Base-by-base conservation (phyloP, 1,140 invertebrate genomes). In the Oscheius sp. region DNA sequence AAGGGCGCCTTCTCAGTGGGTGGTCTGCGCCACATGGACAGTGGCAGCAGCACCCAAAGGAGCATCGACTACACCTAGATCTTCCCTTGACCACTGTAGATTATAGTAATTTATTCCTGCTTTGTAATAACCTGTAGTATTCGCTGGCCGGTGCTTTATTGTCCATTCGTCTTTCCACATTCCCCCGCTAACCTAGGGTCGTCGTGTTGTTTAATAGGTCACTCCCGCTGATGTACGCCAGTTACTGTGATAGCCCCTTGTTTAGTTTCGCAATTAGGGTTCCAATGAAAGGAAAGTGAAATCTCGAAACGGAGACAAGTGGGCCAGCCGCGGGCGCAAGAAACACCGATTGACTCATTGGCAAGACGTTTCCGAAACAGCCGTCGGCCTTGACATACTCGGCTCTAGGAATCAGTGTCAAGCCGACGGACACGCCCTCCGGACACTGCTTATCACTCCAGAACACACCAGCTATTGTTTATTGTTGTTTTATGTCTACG, bases 21-120 rank as follows among this genome's bases (percentile, higher is more conserved):
- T 23, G 69, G 69, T 35, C 46, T 71, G 13, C 59, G 69, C n/a
- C 69, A 71, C 38, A 71, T 71, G 69, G 69, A 71, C 34, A 71
- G 69, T 52, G 69, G 59, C 32, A 58, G 69, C 20, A 71, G 69
- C 61, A 71, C 59, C 38, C 45, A 71, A n/a, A 29, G 61, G 20
- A 63, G 36, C 31, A 13, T 63, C 23, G 49, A 55, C 23, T 55
- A 55, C 49, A 20, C 49, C 7, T 55, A 23, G 23, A 4, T 20
- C 7, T 55, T 55, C n/a, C n/a, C 38, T 42, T 42, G 7, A 42
- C 38, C 38, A 7, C n/a, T 7, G 38, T 7, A 10, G 38, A 10
- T 42, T n/a, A 42, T 42, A 42, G n/a, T 42, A 10, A 42, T 10
- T 42, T 42, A 10, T 10, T 42, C n/a, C n/a, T 42, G 38, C n/a